Evolutionary conservation across 2,113 vertebrate genomes (phyloP).

Genomic region (Galemys pyrenaicus): DNA sequence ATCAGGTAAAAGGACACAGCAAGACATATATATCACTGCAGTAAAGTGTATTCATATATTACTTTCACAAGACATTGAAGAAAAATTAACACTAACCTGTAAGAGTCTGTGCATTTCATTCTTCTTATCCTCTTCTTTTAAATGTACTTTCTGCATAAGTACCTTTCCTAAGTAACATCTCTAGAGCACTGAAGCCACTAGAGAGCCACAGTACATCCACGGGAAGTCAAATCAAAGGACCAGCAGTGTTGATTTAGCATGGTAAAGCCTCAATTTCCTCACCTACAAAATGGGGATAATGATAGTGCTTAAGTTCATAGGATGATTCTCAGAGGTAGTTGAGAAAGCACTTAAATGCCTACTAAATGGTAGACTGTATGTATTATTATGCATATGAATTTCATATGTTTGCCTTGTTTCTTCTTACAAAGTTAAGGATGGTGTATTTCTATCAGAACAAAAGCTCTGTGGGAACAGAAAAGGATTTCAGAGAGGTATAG

Average conservation of each 20-base stretch:
- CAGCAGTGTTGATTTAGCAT: neutral
- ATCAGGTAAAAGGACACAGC: neutral
- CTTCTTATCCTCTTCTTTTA: neutral
- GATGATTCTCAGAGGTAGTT: neutral
- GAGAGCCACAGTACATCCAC: neutral
- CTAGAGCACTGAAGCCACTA: constrained; percentile 5
- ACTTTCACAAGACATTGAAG: neutral
- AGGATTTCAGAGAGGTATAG: neutral
- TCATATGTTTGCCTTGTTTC: neutral
- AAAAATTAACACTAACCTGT: constrained; percentile 32
- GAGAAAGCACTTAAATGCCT: neutral
- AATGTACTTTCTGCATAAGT: neutral
- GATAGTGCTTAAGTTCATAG: neutral
- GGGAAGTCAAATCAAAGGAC: neutral
- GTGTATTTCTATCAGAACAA: neutral
- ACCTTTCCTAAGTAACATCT: neutral
- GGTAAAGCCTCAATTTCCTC: neutral
- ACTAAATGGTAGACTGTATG: neutral
- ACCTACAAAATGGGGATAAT: neutral
- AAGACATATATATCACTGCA: neutral
- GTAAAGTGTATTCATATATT: neutral
- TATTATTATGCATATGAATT: neutral
- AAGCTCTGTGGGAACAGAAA: neutral
- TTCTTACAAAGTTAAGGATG: neutral
- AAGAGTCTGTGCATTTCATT: neutral